Evolutionary conservation across 1,140 invertebrate species (phyloP).

Genomic region (Drosophila saltans): DNA sequence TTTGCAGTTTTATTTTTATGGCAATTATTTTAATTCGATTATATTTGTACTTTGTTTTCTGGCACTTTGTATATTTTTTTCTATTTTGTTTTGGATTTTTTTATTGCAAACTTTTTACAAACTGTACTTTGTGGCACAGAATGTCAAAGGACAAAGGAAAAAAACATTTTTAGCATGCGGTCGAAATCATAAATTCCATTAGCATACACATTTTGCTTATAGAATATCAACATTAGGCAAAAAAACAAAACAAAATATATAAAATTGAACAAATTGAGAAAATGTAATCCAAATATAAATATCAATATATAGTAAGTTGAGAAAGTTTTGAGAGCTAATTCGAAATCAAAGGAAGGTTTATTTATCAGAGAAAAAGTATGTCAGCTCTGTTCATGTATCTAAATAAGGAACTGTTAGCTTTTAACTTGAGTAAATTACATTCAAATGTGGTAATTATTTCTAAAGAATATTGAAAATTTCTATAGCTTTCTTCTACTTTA

Average conservation of each 20-base stretch:
- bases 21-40: conserved; percentile 71
- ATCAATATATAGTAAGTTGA: no score
- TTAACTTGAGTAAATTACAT: no score
- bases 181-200: neutral
- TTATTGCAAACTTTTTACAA: conserved; percentile 38
- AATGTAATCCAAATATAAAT: no score
- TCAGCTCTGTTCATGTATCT: no score
- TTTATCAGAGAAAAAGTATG: no score
- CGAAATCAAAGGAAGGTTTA: no score
- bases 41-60: conserved; percentile 30
- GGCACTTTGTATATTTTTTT: conserved; percentile 6
- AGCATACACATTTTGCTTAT: neutral
- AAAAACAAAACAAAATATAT: neutral
- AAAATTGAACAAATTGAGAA: no score
- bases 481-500: no score
- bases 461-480: no score
- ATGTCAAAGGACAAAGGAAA: conserved; percentile 5
- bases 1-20: conserved; percentile 43
- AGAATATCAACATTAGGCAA: neutral
- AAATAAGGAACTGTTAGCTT: no score
- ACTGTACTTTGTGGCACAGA: conserved; percentile 31
- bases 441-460: no score
- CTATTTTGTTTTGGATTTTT: conserved; percentile 17
- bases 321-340: no score
- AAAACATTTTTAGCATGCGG: conserved; percentile 16